phyloP scores from a whole-genome alignment of 2,797 vertebrate species.

The Chlorospingus semifuscus region DNA sequence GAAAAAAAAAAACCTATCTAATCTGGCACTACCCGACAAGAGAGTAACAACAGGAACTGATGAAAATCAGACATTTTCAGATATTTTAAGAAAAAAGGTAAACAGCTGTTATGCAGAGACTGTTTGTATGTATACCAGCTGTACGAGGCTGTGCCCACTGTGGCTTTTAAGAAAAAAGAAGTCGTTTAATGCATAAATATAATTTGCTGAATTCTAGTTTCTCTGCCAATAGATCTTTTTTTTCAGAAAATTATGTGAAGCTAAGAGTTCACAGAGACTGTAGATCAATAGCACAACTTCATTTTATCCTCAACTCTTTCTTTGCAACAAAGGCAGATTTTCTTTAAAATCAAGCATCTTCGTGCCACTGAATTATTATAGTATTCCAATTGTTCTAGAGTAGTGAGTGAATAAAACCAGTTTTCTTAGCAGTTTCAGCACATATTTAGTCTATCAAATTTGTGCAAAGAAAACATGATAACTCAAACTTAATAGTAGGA shows the following conservation, averaged over 20 bases:
- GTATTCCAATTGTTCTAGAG: background rate
- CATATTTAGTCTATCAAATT: background rate
- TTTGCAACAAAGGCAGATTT: background rate
- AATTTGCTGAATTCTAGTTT: background rate
- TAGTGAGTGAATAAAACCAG: background rate
- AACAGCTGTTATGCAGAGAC: background rate
- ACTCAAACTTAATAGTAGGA: background rate
- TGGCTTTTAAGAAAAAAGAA: background rate
- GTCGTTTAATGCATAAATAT: background rate
- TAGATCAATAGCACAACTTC: background rate
- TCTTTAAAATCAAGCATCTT: background rate
- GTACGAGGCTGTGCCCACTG: background rate
- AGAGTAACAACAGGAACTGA: background rate
- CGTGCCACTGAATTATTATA: background rate
- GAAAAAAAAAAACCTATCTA: background rate
- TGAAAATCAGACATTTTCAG: background rate
- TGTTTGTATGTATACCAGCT: background rate
- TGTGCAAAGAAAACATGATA: background rate
- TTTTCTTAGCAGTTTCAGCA: background rate
- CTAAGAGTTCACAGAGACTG: background rate
- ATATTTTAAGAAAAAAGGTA: background rate
- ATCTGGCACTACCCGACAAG: background rate
- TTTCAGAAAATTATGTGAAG: background rate
- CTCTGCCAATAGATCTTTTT: background rate
- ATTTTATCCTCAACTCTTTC: background rate